Evolutionary conservation across 2,888 invertebrate species (phyloP).

Genomic region (Salticus scenicus): DNA sequence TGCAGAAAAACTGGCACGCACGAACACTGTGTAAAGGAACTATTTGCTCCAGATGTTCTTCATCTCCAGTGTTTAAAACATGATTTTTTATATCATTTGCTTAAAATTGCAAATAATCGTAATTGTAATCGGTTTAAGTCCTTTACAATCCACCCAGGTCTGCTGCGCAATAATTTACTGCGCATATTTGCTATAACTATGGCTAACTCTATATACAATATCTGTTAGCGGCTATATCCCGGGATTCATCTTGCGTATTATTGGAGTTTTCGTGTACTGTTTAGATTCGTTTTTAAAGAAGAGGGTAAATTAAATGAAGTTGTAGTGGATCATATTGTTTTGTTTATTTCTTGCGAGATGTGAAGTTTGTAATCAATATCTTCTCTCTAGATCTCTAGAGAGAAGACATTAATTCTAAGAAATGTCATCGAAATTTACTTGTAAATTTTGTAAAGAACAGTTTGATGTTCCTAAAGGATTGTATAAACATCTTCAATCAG

Average conservation of each 20-base stretch:
- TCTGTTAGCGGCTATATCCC: slow-evolving; percentile 35
- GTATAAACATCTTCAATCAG: slow-evolving; percentile 53
- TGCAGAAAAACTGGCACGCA: no score
- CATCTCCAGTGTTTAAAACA: no score
- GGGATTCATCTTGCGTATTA: slow-evolving; percentile 13
- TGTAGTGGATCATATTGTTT: neutral
- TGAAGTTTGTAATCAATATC: neutral
- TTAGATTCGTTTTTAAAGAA: neutral
- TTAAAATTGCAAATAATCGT: no score
- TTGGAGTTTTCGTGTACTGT: neutral
- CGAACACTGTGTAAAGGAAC: no score
- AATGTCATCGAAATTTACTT: slow-evolving; percentile 20
- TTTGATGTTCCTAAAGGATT: slow-evolving; percentile 38
- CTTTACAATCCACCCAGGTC: no score
- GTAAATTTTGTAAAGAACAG: slow-evolving; percentile 45
- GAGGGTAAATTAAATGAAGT: slow-evolving; percentile 3
- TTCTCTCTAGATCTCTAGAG: neutral
- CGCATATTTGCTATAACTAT: neutral
- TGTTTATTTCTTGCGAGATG: neutral
- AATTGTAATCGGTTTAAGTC: no score
- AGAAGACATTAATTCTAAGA: neutral
- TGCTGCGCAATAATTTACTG: neutral
- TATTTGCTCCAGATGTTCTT: no score
- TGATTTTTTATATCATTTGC: no score
- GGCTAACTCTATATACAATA: neutral